Percentiles rank a stretch among this genome's conserved stretches.
phyloP scores from a whole-genome alignment of 1,140 invertebrate genomes.

The Cydia amplana region DNA sequence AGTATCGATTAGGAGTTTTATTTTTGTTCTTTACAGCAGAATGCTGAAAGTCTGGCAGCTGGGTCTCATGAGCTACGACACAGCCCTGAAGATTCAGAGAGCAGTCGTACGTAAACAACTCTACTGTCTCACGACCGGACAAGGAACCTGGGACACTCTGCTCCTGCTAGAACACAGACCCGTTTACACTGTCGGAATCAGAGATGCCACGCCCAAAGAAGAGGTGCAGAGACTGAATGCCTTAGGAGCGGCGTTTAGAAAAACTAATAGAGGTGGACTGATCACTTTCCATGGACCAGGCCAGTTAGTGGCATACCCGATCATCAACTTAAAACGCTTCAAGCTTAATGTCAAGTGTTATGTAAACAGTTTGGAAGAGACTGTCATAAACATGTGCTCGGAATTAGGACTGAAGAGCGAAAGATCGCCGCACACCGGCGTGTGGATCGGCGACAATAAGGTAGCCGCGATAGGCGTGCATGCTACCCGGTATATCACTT shows the following conservation, averaged over 20 bases:
- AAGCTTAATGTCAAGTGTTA: conserved; percentile 91
- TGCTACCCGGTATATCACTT: conserved; percentile 91
- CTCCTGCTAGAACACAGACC: conserved; percentile 89
- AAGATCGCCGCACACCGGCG: conserved; percentile 86
- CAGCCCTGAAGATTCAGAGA: conserved; percentile 83
- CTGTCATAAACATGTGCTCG: conserved; percentile 89
- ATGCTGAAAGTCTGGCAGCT: conserved; percentile 73
- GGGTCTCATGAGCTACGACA: conserved; percentile 82
- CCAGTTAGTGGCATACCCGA: conserved; percentile 97
- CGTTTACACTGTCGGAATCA: conserved; percentile 95
- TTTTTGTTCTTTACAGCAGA: conserved; percentile 12
- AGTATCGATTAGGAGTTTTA: conserved; percentile 16
- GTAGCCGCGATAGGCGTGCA: conserved; percentile 93
- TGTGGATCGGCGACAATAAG: conserved; percentile 87
- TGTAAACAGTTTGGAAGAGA: conserved; percentile 90
- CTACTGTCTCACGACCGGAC: conserved; percentile 58
- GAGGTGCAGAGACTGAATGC: conserved; percentile 82
- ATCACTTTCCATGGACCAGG: conserved; percentile 99
- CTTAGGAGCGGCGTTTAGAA: conserved; percentile 92
- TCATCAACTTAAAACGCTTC: conserved; percentile 91
- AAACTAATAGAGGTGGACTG: conserved; percentile 95
- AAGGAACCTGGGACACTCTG: conserved; percentile 80
- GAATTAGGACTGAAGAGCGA: conserved; percentile 82
- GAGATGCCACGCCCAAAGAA: conserved; percentile 85
- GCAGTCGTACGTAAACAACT: conserved; percentile 79